Evolutionary conservation across 2,113 vertebrate species (phyloP).

Genomic region (Prochilodus magdalenae): DNA sequence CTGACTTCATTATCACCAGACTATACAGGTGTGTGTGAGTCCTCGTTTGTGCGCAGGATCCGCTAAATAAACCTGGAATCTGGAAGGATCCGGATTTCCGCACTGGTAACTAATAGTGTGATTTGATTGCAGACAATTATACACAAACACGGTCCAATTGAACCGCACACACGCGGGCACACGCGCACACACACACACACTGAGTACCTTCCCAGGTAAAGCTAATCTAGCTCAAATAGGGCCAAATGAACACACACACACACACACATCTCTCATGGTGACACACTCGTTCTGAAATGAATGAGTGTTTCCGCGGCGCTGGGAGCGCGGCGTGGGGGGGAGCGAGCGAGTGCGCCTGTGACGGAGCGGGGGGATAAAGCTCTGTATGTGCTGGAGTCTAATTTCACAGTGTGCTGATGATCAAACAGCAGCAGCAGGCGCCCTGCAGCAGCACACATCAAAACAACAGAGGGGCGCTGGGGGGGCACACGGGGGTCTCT

Average conservation of each 20-base stretch:
- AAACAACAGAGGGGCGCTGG: background rate
- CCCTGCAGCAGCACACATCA: background rate
- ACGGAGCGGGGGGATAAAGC: slow-evolving; percentile 10
- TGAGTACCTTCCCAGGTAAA: no score
- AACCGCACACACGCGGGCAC: no score
- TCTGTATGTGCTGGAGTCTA: slow-evolving; percentile 6
- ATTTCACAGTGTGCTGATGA: slow-evolving; percentile 35
- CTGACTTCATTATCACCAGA: no score
- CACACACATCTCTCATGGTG: background rate
- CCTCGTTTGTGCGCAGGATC: no score
- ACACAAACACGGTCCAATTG: no score
- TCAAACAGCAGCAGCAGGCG: slow-evolving; percentile 21
- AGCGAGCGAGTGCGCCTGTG: slow-evolving; percentile 28
- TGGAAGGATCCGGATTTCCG: no score
- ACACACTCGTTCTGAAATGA: slow-evolving; percentile 3
- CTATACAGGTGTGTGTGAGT: no score
- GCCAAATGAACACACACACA: background rate
- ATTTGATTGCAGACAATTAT: no score
- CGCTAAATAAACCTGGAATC: no score
- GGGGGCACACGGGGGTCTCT: slow-evolving; percentile 59
- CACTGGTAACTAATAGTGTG: no score
- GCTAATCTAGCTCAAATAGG: background rate
- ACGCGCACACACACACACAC: no score
- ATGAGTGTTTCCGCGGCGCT: background rate
- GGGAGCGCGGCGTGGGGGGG: background rate